phyloP scores from a whole-genome alignment of 2,113 vertebrate species.

The Deroptyus accipitrinus region DNA sequence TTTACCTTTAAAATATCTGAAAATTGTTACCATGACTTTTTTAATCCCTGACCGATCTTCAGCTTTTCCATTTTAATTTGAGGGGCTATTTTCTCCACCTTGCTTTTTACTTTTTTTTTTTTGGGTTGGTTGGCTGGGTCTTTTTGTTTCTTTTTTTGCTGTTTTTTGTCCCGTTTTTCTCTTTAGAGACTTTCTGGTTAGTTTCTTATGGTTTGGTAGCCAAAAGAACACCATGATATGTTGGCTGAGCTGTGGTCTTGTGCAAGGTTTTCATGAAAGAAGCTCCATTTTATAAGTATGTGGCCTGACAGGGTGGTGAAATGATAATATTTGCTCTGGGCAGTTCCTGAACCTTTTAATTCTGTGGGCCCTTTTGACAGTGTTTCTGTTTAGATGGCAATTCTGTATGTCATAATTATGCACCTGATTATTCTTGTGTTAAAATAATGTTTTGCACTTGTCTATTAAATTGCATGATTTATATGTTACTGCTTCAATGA shows the following conservation, averaged over 20 bases:
- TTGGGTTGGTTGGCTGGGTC: too few relatives aligned
- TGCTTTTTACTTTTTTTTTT: not conserved
- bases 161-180: not conserved
- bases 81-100: not conserved
- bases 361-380: not conserved
- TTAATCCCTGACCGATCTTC: not conserved
- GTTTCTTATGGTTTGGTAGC: not conserved
- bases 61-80: not conserved
- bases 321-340: not conserved
- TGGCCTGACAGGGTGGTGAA: not conserved
- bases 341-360: not conserved
- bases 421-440: not conserved
- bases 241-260: not conserved
- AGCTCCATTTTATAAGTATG: not conserved
- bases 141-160: not conserved
- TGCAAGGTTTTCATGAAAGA: not conserved
- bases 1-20: not conserved
- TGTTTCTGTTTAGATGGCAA: not conserved
- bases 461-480: not conserved
- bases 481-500: not conserved
- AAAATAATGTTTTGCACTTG: not conserved
- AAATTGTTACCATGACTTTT: not conserved
- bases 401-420: not conserved
- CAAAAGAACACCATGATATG: not conserved
- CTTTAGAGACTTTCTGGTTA: not conserved